A percentile compares a stretch with the other conserved stretches of the same genome.
phyloP scores from a whole-genome alignment of 2,113 vertebrate species.

The Syrmaticus mikado region DNA sequence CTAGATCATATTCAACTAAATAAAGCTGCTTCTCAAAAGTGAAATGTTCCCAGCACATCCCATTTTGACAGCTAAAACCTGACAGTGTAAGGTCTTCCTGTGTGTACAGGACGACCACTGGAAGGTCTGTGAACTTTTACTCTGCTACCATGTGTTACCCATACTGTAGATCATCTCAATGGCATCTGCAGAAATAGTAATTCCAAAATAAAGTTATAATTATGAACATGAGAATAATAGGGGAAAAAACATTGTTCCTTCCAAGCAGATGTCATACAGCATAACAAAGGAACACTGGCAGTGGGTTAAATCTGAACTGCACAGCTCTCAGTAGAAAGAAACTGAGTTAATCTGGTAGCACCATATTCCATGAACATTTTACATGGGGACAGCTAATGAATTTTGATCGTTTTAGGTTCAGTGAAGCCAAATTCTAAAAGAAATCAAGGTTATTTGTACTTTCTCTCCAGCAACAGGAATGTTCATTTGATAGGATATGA shows the following conservation, averaged over 20 bases:
- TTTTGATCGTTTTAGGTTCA: neutral
- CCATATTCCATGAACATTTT: neutral
- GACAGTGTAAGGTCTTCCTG: neutral
- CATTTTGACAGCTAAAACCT: constrained; percentile 9
- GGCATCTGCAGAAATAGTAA: neutral
- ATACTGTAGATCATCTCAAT: neutral
- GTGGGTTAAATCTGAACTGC: neutral
- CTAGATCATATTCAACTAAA: constrained; percentile 34
- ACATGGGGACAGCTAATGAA: neutral
- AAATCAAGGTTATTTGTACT: neutral
- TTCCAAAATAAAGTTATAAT: neutral
- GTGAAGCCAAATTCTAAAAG: neutral
- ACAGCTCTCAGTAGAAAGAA: neutral
- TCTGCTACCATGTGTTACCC: neutral
- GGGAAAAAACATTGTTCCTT: neutral
- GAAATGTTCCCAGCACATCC: constrained; percentile 20
- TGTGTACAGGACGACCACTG: neutral
- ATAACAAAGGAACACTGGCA: neutral
- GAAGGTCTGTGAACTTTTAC: neutral
- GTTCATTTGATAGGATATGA: neutral
- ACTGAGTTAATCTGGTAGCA: neutral
- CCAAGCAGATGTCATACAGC: neutral
- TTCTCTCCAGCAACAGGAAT: neutral
- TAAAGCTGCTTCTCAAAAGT: constrained; percentile 32
- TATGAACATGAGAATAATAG: neutral